Evolutionary conservation across 2,888 invertebrate genomes (phyloP).

Genomic region (Icerya purchasi): DNA sequence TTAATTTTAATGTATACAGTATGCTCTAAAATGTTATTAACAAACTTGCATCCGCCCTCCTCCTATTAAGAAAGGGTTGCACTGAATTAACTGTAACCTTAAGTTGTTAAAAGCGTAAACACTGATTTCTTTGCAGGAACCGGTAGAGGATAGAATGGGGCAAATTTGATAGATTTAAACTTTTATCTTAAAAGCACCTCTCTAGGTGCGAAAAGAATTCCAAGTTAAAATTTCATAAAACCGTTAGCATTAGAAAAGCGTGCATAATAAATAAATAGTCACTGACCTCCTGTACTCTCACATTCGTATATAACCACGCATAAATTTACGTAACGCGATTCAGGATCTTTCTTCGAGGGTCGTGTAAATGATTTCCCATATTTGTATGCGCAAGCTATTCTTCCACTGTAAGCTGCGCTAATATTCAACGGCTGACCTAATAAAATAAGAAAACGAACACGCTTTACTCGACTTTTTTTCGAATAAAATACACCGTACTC

Average conservation of each 20-base stretch:
- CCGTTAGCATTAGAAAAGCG: neutral
- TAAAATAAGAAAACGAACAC: neutral
- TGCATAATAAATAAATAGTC: neutral
- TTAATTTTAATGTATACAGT: too few species aligned
- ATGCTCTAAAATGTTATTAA: too few species aligned
- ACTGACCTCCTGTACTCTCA: constrained; percentile 76
- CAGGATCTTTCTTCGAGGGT: constrained; percentile 48
- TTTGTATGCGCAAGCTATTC: constrained; percentile 93
- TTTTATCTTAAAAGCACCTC: neutral
- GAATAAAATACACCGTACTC: neutral
- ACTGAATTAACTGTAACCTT: too few species aligned
- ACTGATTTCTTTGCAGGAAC: too few species aligned
- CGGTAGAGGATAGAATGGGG: too few species aligned
- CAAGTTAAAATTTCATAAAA: neutral
- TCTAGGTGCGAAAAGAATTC: neutral
- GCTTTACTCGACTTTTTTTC: neutral
- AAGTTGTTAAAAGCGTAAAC: too few species aligned
- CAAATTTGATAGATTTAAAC: too few species aligned
- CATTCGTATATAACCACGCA: constrained; percentile 96
- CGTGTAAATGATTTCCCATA: constrained; percentile 74
- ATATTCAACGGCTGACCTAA: constrained; percentile 69
- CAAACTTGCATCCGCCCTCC: too few species aligned
- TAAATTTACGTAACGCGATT: constrained; percentile 66
- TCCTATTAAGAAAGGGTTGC: too few species aligned
- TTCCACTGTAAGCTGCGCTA: constrained; percentile 90